phyloP scores from a whole-genome alignment of 2,888 invertebrate genomes.

The Folsomia candida region DNA sequence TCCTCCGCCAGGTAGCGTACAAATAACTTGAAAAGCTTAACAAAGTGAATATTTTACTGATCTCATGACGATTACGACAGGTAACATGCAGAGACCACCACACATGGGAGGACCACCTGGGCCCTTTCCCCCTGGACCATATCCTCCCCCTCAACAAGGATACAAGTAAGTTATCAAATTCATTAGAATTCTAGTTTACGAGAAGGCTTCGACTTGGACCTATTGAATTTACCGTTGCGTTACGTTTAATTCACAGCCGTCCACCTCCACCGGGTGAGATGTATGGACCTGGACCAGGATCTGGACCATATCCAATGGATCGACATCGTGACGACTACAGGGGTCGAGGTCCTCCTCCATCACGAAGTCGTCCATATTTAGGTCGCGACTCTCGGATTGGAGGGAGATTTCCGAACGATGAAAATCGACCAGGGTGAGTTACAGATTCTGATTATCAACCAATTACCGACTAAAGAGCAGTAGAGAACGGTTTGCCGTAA shows the following conservation, averaged over 20 bases:
- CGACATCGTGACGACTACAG: constrained; percentile 13
- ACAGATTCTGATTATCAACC: background rate
- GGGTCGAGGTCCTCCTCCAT: constrained; percentile 13
- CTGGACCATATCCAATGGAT: constrained; percentile 10
- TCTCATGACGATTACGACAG: no score
- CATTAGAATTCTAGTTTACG: background rate
- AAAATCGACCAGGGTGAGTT: constrained; percentile 23
- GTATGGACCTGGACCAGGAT: constrained; percentile 2
- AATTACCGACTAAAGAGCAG: background rate
- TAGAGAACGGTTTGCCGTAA: background rate
- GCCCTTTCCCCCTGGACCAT: constrained; percentile 29
- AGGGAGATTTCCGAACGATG: constrained; percentile 23
- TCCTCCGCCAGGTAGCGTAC: constrained; percentile 9
- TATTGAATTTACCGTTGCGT: background rate
- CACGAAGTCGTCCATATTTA: constrained; percentile 20
- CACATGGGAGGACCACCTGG: constrained; percentile 28
- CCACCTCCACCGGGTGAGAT: background rate
- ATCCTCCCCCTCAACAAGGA: constrained; percentile 19
- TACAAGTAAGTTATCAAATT: background rate
- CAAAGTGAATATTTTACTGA: no score
- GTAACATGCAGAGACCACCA: constrained; percentile 16
- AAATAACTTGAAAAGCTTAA: background rate
- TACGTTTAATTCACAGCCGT: background rate
- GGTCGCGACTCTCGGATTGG: constrained; percentile 17
- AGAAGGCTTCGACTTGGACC: constrained; percentile 23